Evolutionary conservation across 2,888 invertebrate genomes (phyloP), one percentile per base, ranked within the genome.

Genomic region (Choristoneura rosaceana): DNA sequence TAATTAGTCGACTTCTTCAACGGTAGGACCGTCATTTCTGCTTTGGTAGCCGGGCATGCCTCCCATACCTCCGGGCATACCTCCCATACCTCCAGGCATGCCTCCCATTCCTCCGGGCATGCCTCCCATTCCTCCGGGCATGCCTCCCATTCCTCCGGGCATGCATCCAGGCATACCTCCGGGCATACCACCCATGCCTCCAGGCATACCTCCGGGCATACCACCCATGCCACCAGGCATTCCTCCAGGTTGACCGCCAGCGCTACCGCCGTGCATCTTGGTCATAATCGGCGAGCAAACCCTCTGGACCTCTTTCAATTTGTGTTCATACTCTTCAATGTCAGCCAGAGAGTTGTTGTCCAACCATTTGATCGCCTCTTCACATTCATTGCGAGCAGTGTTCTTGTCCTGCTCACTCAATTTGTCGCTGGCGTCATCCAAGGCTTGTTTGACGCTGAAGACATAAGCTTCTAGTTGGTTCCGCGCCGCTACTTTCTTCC

Each of bases 401-500:
- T 82, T 82, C 83, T 95, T 96, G 77, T 97, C 97, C 9, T 90
- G 87, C 33, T 95, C 93, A 14, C 88, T 87, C 60, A 97, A 83
- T 80, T 94, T 95, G 47, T 88, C 90, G 0, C 87, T 87, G 10
- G 93, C 89, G 2, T 95, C 95, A 41, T 95, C 94, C 2, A 94
- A 84, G 0, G 96, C 95, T 81, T 96, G 96, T 78, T 95, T 96
- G 58, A 95, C 95, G 70, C 93, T 92, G 85, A 95, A 96, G 4
- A 95, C 93, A 94, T 93, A 86, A 95, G 96, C 71, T 90, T 92
- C 80, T 33, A 97, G 89, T 61, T 92, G 90, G 85, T 97, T 97
- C 76, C 96, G 95, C 15, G 96, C 95, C 0, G 93, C 83, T 47
- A 97, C 94, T 41, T 95, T 91, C 73, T 96, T 95, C 8, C 94